These are phyloP conservation scores for Arvicola amphibius DNA, from an alignment of 2,797 vertebrate genomes.

Conservation along the genomic window DNA sequence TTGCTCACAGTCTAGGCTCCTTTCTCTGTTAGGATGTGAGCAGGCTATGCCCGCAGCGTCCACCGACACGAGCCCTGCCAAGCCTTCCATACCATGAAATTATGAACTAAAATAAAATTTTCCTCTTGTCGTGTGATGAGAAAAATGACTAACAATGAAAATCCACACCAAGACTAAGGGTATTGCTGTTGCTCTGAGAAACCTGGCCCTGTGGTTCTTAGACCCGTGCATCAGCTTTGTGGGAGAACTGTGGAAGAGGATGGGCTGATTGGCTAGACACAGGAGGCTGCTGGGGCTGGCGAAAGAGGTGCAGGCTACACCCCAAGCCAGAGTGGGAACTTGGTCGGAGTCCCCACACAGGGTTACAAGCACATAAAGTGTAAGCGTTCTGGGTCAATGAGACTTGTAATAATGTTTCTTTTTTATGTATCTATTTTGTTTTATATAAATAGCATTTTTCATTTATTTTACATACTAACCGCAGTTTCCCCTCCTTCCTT, in stretches of 20 bases:
- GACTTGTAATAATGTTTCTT: background rate
- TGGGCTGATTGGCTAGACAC: background rate
- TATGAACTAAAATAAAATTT: background rate
- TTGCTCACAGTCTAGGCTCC: background rate
- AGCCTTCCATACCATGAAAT: background rate
- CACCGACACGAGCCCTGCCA: accelerated
- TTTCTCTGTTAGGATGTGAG: no score
- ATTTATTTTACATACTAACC: no score
- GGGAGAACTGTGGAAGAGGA: background rate
- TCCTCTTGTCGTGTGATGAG: background rate
- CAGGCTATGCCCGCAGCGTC: background rate
- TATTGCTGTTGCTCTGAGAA: background rate
- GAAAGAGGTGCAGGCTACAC: background rate
- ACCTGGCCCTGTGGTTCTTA: background rate
- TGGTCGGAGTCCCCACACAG: background rate
- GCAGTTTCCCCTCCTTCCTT: no score
- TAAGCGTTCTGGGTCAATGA: background rate
- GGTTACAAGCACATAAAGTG: background rate
- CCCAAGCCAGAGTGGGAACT: background rate
- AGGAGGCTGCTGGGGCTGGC: background rate
- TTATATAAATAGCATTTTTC: no score
- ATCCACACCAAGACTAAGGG: background rate
- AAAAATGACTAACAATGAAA: background rate
- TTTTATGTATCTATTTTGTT: no score
- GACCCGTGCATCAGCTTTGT: background rate